Percentiles rank a stretch among this genome's conserved stretches.
phyloP scores from a whole-genome alignment of 1,140 invertebrate genomes.

The Brachionus angularis region DNA sequence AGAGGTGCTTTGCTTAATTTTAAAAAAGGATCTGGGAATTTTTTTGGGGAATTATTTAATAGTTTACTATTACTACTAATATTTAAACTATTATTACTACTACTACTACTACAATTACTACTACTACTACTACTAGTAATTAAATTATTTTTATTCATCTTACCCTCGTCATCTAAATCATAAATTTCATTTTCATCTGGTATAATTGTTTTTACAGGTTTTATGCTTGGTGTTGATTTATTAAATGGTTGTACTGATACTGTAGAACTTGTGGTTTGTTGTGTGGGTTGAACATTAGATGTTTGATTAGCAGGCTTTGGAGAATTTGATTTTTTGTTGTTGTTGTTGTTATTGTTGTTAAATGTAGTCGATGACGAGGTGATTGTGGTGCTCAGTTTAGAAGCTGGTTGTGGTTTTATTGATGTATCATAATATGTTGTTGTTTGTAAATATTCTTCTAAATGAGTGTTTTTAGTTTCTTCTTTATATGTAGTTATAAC shows the following conservation, averaged over 20 bases:
- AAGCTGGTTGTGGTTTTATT: not conserved
- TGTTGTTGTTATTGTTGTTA: too few species aligned
- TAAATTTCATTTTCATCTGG: not conserved
- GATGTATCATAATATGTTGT: too few species aligned
- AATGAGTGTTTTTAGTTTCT: constrained; percentile 5
- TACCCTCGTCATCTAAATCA: constrained; percentile 34
- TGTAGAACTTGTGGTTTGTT: too few species aligned
- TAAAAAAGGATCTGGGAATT: too few species aligned
- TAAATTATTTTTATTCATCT: constrained; percentile 20
- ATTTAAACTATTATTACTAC: too few species aligned
- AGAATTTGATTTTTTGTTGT: not conserved
- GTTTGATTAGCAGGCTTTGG: too few species aligned
- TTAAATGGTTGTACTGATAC: too few species aligned
- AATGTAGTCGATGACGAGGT: constrained; percentile 10
- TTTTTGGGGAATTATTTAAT: too few species aligned
- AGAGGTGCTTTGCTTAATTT: not conserved
- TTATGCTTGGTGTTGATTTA: too few species aligned
- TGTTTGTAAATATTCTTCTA: constrained; percentile 38
- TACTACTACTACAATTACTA: constrained; percentile 6
- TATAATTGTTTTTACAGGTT: too few species aligned
- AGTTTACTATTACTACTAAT: too few species aligned
- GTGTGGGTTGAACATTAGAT: too few species aligned
- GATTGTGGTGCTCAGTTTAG: constrained; percentile 10
- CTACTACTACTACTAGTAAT: constrained; percentile 31
- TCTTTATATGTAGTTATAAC: not conserved